These are phyloP conservation scores for Coptotermes formosanus DNA, from an alignment of 1,140 invertebrate genomes.

Conservation along the genomic window DNA sequence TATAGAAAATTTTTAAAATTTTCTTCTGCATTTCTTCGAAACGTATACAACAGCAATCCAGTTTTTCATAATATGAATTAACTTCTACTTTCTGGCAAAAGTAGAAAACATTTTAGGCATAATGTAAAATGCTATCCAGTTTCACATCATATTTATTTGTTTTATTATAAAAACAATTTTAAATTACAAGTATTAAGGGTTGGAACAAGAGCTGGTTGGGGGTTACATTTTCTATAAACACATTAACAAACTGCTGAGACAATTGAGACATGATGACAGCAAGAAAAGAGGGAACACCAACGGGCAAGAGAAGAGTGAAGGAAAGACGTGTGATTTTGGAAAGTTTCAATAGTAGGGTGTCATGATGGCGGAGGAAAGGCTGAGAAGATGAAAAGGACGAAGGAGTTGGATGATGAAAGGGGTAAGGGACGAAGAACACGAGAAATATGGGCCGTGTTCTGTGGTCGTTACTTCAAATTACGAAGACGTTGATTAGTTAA, in stretches of 20 bases:
- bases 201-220: neutral
- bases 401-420: neutral
- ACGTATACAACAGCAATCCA: neutral
- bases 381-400: neutral
- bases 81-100: neutral
- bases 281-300: neutral
- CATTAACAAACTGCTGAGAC: neutral
- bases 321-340: neutral
- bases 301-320: neutral
- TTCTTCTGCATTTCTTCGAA: neutral
- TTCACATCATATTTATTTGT: neutral
- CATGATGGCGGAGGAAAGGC: neutral
- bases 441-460: neutral
- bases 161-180: neutral
- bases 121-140: neutral
- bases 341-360: conserved; percentile 1
- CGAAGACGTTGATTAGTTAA: conserved; percentile 12
- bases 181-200: neutral
- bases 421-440: neutral
- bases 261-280: neutral
- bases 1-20: neutral
- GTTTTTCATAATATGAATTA: neutral
- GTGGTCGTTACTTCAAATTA: neutral
- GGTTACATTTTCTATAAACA: neutral
- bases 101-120: neutral